Percentiles rank a stretch among this genome's conserved stretches.
These are phyloP conservation scores for Coptotermes formosanus DNA, from an alignment of 1,140 invertebrate species.

Conservation along the genomic window DNA sequence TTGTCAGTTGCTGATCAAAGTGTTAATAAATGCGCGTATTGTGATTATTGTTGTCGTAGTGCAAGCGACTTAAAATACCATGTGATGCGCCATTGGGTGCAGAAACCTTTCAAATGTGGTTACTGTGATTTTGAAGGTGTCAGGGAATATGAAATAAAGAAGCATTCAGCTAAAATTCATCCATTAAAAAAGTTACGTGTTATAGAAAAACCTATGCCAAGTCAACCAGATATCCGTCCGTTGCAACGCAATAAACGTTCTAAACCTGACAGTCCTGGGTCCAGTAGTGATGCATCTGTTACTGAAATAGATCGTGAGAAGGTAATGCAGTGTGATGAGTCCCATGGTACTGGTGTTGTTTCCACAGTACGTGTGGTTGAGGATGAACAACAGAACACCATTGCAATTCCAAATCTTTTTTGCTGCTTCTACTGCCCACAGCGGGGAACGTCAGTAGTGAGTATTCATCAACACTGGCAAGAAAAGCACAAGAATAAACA, in stretches of 20 bases:
- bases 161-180: constrained; percentile 28
- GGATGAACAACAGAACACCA: not conserved
- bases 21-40: constrained; percentile 26
- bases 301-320: not conserved
- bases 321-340: not conserved
- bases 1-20: not conserved
- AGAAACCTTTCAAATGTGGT: constrained; percentile 33
- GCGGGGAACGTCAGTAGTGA: constrained; percentile 15
- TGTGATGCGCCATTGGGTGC: constrained; percentile 33
- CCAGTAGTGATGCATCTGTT: not conserved
- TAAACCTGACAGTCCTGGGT: not conserved
- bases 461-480: constrained; percentile 26
- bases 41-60: constrained; percentile 20
- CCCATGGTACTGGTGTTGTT: not conserved
- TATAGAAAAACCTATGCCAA: constrained; percentile 23
- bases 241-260: not conserved
- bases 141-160: constrained; percentile 32
- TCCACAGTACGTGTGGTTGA: no score
- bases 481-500: constrained; percentile 20
- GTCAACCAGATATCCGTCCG: constrained; percentile 25
- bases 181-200: constrained; percentile 14
- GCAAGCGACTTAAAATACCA: constrained; percentile 26
- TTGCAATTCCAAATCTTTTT: not conserved
- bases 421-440: constrained; percentile 31
- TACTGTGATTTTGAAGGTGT: constrained; percentile 29